These are phyloP conservation scores for Herpetotheres cachinnans DNA, from an alignment of 2,113 vertebrate species.

Conservation along the genomic window DNA sequence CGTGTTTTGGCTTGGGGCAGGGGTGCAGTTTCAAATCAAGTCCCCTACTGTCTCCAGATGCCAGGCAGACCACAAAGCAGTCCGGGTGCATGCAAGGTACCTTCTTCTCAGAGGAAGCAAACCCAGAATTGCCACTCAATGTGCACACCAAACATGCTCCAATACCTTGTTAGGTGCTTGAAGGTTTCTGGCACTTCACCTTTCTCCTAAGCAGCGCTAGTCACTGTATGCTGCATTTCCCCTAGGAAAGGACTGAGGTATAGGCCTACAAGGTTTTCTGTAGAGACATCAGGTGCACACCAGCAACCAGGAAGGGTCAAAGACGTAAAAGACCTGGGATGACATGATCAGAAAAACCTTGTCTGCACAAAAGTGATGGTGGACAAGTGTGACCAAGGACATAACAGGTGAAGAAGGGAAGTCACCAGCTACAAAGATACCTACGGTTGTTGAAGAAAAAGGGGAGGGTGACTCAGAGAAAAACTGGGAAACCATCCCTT, in stretches of 20 bases:
- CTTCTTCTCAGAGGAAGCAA: not conserved
- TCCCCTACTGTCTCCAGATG: not conserved
- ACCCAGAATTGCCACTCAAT: not conserved
- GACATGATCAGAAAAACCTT: not conserved
- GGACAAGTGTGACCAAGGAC: not conserved
- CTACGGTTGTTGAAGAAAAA: not conserved
- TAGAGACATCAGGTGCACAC: not conserved
- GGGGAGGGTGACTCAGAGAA: not conserved
- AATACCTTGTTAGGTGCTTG: not conserved
- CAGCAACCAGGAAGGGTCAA: not conserved
- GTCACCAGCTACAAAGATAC: not conserved
- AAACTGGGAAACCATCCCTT: not conserved
- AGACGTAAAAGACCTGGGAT: not conserved
- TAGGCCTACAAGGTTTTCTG: not conserved
- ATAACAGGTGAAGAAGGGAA: not conserved
- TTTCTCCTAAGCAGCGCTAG: not conserved
- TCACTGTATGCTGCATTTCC: rapidly evolving
- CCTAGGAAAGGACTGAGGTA: not conserved
- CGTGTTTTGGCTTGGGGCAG: not conserved
- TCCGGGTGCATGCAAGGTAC: too few relatives aligned
- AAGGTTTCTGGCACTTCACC: not conserved
- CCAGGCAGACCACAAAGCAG: not conserved
- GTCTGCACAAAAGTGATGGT: not conserved
- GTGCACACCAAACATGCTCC: not conserved
- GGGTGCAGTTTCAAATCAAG: not conserved